A percentile compares a stretch with the other conserved stretches of the same genome.
Evolutionary conservation across 2,888 invertebrate genomes (phyloP).

Genomic region (Tachystola acroxantha): DNA sequence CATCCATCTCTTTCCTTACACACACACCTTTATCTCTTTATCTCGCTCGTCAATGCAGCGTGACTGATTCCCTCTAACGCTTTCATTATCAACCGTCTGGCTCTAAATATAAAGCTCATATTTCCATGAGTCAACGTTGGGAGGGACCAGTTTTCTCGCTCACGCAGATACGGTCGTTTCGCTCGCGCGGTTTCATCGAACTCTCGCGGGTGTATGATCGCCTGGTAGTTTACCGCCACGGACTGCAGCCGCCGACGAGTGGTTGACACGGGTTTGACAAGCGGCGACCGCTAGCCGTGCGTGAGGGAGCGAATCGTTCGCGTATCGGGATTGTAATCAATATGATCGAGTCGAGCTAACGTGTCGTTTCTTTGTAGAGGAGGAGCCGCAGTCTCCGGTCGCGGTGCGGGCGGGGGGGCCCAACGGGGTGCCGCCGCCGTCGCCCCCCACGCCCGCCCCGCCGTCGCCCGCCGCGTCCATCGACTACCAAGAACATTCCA

Average conservation of each 20-base stretch:
- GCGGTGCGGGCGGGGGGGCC: slow-evolving; percentile 58
- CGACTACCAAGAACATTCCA: slow-evolving; percentile 76
- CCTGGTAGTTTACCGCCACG: slow-evolving; percentile 77
- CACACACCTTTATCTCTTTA: slow-evolving; percentile 19
- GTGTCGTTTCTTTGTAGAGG: slow-evolving; percentile 60
- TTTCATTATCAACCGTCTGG: slow-evolving; percentile 26
- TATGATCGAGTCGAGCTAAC: slow-evolving; percentile 19
- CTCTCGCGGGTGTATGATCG: slow-evolving; percentile 45
- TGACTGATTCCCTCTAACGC: slow-evolving; percentile 36
- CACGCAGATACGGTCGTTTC: slow-evolving; percentile 34
- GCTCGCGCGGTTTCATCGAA: slow-evolving; percentile 28
- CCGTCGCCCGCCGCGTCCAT: slow-evolving; percentile 23
- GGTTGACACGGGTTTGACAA: slow-evolving; percentile 70
- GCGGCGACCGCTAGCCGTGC: slow-evolving; percentile 39
- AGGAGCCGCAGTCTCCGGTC: slow-evolving; percentile 69
- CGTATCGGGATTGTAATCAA: neutral
- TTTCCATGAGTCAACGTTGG: slow-evolving; percentile 25
- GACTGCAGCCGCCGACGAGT: slow-evolving; percentile 71
- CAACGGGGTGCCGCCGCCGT: slow-evolving; percentile 47
- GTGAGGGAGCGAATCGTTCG: slow-evolving; percentile 5
- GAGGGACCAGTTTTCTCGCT: slow-evolving; percentile 33
- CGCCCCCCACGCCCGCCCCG: slow-evolving; percentile 26
- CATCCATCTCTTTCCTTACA: slow-evolving; percentile 41
- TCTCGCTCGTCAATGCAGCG: slow-evolving; percentile 52
- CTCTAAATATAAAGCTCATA: slow-evolving; percentile 27